Conservation (phyloP, 2,888 invertebrate genomes). For the Drosophila meridionalis region DNA sequence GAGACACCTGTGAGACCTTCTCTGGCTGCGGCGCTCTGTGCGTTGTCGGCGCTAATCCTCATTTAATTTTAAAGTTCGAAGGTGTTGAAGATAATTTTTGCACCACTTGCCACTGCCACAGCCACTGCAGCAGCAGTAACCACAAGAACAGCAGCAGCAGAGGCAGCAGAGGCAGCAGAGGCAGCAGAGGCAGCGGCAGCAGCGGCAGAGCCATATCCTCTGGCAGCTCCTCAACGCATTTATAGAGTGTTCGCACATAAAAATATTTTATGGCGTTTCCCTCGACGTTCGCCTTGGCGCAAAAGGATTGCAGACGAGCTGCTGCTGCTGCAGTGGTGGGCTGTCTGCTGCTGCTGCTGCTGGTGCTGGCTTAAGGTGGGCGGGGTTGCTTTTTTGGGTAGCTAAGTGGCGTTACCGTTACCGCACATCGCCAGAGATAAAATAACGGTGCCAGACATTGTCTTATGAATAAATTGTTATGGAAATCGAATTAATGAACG, state of each 20-base stretch:
- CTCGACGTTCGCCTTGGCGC: constrained; percentile 48
- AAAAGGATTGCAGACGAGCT: constrained; percentile 77
- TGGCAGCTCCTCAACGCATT: constrained; percentile 59
- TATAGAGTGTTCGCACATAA: constrained; percentile 81
- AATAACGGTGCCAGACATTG: constrained; percentile 85
- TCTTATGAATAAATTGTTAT: constrained; percentile 86
- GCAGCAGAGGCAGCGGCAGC: constrained; percentile 7
- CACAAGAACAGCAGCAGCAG: constrained; percentile 27
- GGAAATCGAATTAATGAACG: constrained; percentile 86
- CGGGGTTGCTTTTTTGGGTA: constrained; percentile 36
- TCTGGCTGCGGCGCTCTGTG: constrained; percentile 39
- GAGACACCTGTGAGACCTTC: constrained; percentile 28
- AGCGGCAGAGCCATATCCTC: constrained; percentile 22
- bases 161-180: constrained; percentile 35
- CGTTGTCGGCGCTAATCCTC: constrained; percentile 83
- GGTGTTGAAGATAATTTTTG: constrained; percentile 84
- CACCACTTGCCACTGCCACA: constrained; percentile 66
- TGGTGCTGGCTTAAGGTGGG: constrained; percentile 1
- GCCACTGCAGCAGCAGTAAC: constrained; percentile 20
- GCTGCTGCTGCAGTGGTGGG: constrained; percentile 3
- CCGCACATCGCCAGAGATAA: constrained; percentile 84
- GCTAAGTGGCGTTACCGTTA: constrained; percentile 83
- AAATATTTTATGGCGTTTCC: constrained; percentile 82
- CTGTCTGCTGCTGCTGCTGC: background rate
- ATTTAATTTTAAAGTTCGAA: constrained; percentile 85